These are phyloP conservation scores for Venustoraphidia nigricollis DNA, from an alignment of 2,888 invertebrate species.

Conservation along the genomic window DNA sequence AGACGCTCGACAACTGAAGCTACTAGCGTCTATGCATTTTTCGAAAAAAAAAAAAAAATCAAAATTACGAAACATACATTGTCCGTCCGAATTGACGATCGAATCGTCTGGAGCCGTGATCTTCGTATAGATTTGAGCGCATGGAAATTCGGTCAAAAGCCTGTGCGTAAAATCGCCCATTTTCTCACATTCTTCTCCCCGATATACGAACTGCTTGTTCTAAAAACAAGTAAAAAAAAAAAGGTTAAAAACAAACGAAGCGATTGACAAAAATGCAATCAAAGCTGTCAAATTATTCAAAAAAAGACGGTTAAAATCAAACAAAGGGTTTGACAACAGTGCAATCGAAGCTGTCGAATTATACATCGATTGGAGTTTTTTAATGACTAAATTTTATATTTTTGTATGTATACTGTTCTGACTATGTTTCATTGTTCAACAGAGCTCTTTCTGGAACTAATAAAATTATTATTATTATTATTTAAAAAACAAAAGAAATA, in stretches of 20 bases:
- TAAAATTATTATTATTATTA: too few relatives aligned
- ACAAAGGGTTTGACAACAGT: not conserved
- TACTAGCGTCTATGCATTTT: too few relatives aligned
- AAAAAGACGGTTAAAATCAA: conserved; percentile 7
- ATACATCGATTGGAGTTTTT: too few relatives aligned
- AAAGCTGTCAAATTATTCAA: not conserved
- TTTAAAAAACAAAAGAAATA: conserved; percentile 9
- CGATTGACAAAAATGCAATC: not conserved
- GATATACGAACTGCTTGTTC: conserved; percentile 91
- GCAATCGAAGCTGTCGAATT: not conserved
- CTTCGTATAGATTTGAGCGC: conserved; percentile 83
- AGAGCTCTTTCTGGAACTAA: too few relatives aligned
- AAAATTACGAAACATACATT: conserved; percentile 45
- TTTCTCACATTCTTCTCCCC: conserved; percentile 88
- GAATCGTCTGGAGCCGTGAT: conserved; percentile 83
- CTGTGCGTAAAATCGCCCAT: conserved; percentile 89
- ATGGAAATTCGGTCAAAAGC: conserved; percentile 84
- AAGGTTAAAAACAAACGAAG: conserved; percentile 6
- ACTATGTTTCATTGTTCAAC: too few relatives aligned
- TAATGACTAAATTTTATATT: too few relatives aligned
- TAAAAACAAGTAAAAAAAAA: conserved; percentile 24
- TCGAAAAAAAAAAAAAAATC: not conserved
- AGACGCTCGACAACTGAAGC: not conserved
- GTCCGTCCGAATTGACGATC: conserved; percentile 69
- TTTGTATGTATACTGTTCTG: too few relatives aligned